Percentiles rank a stretch among this genome's conserved stretches.
These are phyloP conservation scores for Regulus satrapa DNA, from an alignment of 2,113 vertebrate genomes.

Conservation along the genomic window DNA sequence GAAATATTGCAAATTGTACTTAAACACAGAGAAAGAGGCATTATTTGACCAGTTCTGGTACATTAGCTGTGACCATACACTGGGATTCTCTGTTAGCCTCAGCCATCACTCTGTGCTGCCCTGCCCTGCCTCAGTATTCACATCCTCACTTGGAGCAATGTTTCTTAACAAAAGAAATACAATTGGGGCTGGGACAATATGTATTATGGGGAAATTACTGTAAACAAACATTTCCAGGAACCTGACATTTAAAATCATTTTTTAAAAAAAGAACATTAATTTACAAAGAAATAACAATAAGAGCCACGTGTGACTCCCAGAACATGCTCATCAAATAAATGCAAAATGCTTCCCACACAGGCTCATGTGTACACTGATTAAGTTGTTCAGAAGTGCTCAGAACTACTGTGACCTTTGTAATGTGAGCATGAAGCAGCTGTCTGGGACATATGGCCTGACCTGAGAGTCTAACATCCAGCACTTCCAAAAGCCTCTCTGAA, in stretches of 20 bases:
- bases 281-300: neutral
- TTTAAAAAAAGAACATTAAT: neutral
- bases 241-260: neutral
- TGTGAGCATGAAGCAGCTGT: neutral
- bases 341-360: neutral
- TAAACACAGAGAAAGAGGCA: neutral
- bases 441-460: neutral
- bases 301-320: neutral
- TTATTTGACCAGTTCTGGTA: neutral
- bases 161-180: neutral
- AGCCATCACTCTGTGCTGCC: neutral
- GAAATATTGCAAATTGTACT: conserved; percentile 30
- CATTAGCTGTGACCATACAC: neutral
- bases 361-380: neutral
- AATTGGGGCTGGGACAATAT: neutral
- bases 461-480: neutral
- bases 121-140: neutral
- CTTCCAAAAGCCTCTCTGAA: neutral
- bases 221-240: neutral
- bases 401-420: neutral
- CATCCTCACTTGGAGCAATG: neutral
- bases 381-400: neutral
- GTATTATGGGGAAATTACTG: neutral
- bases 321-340: neutral
- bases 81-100: neutral